Conservation (phyloP, 2,797 vertebrate species). For the Peromyscus melanophrys region DNA sequence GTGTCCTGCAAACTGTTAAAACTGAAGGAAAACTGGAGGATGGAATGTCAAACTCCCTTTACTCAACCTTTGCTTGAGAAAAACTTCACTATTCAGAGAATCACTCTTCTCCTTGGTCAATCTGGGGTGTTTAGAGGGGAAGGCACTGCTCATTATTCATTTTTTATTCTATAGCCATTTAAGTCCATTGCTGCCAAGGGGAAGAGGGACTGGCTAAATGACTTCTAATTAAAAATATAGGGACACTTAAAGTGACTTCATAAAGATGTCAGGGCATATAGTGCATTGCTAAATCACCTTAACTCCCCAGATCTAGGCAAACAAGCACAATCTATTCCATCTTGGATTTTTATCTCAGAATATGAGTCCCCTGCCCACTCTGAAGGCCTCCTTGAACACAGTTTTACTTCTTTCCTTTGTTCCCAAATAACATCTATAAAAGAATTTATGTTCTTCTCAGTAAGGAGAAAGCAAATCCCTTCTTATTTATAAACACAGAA, state of each 20-base stretch:
- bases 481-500: neutral
- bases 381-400: conserved; percentile 49
- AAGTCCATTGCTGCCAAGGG: conserved; percentile 66
- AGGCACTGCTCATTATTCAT: conserved; percentile 39
- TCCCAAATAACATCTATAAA: conserved; percentile 60
- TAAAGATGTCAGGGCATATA: conserved; percentile 78
- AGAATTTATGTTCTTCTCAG: neutral
- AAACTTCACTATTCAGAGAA: neutral
- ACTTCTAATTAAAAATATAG: conserved; percentile 82
- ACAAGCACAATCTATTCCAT: conserved; percentile 54
- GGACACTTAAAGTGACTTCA: conserved; percentile 78
- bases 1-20: neutral
- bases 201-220: conserved; percentile 62
- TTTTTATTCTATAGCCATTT: conserved; percentile 71
- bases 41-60: neutral
- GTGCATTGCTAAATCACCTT: conserved; percentile 65
- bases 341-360: conserved; percentile 54
- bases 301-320: conserved; percentile 53
- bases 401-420: conserved; percentile 39
- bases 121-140: conserved; percentile 14
- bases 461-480: conserved; percentile 55
- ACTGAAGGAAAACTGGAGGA: neutral
- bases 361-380: conserved; percentile 30
- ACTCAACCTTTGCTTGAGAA: conserved; percentile 34
- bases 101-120: conserved; percentile 44